A percentile compares a stretch with the other conserved stretches of the same genome.
Evolutionary conservation across 2,797 vertebrate species (phyloP).

Genomic region (Pelobates cultripes): DNA sequence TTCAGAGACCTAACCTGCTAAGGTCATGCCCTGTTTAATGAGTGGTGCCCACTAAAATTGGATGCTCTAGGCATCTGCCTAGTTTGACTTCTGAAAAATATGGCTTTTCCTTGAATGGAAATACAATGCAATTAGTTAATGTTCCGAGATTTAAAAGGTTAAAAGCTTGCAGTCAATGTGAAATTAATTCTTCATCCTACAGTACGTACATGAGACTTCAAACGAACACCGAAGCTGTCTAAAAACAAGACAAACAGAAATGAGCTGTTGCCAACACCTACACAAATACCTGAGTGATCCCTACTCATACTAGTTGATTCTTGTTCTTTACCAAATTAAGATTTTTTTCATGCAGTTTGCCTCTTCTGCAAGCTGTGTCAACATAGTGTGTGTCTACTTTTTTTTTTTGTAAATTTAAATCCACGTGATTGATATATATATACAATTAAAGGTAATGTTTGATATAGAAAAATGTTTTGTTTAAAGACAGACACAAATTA

Average conservation of each 20-base stretch:
- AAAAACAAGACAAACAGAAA: slow-evolving; percentile 9
- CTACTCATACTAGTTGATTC: slow-evolving; percentile 8
- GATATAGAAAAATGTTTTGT: too few relatives aligned
- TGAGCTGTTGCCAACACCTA: slow-evolving; percentile 23
- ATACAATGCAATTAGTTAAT: background rate
- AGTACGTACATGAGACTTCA: background rate
- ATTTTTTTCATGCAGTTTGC: background rate
- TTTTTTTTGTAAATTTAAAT: background rate
- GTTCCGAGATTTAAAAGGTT: background rate
- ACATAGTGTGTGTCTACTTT: background rate
- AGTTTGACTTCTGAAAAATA: too few relatives aligned
- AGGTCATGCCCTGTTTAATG: too few relatives aligned
- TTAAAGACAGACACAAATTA: too few relatives aligned
- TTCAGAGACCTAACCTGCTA: too few relatives aligned
- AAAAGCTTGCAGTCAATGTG: background rate
- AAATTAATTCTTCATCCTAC: background rate
- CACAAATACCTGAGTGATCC: slow-evolving; percentile 37
- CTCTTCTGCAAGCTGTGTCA: background rate
- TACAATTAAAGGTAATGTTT: too few relatives aligned
- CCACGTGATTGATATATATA: too few relatives aligned
- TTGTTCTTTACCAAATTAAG: background rate
- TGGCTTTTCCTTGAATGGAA: background rate
- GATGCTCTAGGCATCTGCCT: too few relatives aligned
- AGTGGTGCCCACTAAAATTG: too few relatives aligned
- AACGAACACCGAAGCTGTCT: slow-evolving; percentile 16